Base-by-base conservation (phyloP, 2,113 vertebrate species). In the Indicator indicator region DNA sequence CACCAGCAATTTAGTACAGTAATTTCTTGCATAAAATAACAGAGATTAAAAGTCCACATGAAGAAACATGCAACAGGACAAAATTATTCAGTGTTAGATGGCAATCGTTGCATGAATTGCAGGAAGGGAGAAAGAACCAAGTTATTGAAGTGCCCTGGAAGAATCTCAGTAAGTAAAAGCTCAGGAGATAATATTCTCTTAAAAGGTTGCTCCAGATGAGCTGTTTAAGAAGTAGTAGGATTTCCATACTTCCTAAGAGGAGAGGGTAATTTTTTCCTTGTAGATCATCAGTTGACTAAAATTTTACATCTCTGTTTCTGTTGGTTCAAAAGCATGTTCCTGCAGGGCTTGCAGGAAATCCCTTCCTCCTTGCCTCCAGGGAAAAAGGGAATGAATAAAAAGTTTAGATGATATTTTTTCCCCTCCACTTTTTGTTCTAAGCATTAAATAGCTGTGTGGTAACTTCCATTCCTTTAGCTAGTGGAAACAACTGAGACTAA, bases 21-120 rank as follows among this genome's bases (percentile, higher is more conserved):
- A 84, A 27, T 54, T 93, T 86, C 71, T n/a, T 86, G 77, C 54
- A 94, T 67, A 89, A 88, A 36, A 16, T 33, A 95, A 42, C 55
- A 89, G 24, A 76, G 63, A 67, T 17, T 75, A 71, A 14, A 80
- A 92, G 59, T 86, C 44, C 56, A 76, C 83, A 80, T 70, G n/a
- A 84, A 50, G 70, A 91, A 91, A 87, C 27, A 64, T 32, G 30
- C 73, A 89, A 50, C 40, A 69, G 48, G 44, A 67, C 55, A 73
- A 86, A 88, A 88, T 86, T 84, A 83, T 78, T 91, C 50, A 46
- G 16, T 86, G 69, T 77, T 87, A 86, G 64, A 33, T 44, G n/a
- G 28, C 40, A 88, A 83, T 11, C 83, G 55, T 28, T 73, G 17
- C 40, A 83, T 83, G 15, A 90, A 59, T 52, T 85, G 15, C 46